Evolutionary conservation across 2,888 invertebrate genomes (phyloP).

Genomic region (Leptopilina drosophilae): DNA sequence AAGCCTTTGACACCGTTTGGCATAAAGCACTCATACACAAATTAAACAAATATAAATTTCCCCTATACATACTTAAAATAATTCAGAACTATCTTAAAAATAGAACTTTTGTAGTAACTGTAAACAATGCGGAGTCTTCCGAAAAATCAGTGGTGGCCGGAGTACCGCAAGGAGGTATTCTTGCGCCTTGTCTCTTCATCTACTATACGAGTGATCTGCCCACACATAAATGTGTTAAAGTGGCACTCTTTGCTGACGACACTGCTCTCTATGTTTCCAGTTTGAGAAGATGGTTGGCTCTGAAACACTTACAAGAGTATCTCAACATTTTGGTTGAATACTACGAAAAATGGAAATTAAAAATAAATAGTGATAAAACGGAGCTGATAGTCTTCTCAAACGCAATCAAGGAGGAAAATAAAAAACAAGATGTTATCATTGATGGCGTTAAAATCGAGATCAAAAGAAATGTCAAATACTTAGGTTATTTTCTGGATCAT

Average conservation of each 20-base stretch:
- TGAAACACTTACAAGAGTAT: conserved; percentile 45
- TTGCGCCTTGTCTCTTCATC: conserved; percentile 50
- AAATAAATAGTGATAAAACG: conserved; percentile 52
- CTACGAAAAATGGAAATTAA: conserved; percentile 50
- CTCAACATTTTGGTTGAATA: conserved; percentile 42
- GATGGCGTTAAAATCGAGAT: not conserved
- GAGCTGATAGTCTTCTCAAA: conserved; percentile 44
- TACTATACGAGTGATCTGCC: conserved; percentile 52
- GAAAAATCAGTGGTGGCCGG: conserved; percentile 56
- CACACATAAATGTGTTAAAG: conserved; percentile 42
- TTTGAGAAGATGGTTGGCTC: conserved; percentile 36
- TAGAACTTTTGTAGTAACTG: conserved; percentile 56
- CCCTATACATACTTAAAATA: not conserved
- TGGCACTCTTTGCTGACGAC: conserved; percentile 56
- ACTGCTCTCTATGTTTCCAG: conserved; percentile 53
- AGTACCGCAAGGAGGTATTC: conserved; percentile 60
- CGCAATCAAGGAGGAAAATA: not conserved
- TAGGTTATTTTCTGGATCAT: not conserved
- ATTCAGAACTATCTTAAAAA: conserved; percentile 55
- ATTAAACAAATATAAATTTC: no score
- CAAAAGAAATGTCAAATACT: not conserved
- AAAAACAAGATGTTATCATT: not conserved
- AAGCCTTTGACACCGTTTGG: no score
- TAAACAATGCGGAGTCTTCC: conserved; percentile 49
- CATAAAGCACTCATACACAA: no score